These are phyloP conservation scores for Ceratotherium simum DNA, from an alignment of 2,113 vertebrate species.

Conservation along the genomic window DNA sequence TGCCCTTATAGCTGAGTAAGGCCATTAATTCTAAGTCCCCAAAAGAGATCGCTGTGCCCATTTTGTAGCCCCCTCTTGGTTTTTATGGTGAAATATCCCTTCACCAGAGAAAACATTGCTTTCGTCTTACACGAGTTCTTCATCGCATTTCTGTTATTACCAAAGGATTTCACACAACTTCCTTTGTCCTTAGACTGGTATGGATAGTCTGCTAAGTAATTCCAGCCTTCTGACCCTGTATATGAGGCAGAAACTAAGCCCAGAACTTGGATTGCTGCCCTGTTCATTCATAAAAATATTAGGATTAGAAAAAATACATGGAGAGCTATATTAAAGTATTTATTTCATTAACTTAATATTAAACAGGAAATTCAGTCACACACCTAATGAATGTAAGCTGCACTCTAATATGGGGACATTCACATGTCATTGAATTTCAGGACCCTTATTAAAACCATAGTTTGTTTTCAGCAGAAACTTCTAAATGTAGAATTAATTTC, in stretches of 20 bases:
- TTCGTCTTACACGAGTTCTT: not conserved
- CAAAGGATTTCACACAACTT: conserved; percentile 25
- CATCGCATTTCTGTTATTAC: conserved; percentile 14
- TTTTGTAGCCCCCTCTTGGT: not conserved
- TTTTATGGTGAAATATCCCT: not conserved
- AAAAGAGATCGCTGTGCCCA: not conserved
- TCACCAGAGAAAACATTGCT: not conserved
- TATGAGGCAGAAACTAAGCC: conserved; percentile 1
- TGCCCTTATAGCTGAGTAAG: conserved; percentile 22
- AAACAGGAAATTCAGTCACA: conserved; percentile 69
- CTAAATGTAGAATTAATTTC: conserved; percentile 68
- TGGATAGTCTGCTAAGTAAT: not conserved
- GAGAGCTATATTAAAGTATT: conserved; percentile 68
- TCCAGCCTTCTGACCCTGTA: conserved; percentile 40
- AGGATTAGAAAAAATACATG: conserved; percentile 48
- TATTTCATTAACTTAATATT: conserved; percentile 78
- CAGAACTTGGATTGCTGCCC: conserved; percentile 64
- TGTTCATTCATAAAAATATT: conserved; percentile 68
- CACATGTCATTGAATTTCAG: conserved; percentile 50
- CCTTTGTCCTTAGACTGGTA: conserved; percentile 58
- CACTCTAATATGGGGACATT: conserved; percentile 27
- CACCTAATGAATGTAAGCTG: conserved; percentile 68
- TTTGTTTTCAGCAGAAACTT: conserved; percentile 48
- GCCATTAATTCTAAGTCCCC: not conserved
- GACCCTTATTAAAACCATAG: conserved; percentile 65